A percentile compares a stretch with the other conserved stretches of the same genome.
Conservation (phyloP, 1,140 invertebrate genomes). For the Ceratina japonica region DNA sequence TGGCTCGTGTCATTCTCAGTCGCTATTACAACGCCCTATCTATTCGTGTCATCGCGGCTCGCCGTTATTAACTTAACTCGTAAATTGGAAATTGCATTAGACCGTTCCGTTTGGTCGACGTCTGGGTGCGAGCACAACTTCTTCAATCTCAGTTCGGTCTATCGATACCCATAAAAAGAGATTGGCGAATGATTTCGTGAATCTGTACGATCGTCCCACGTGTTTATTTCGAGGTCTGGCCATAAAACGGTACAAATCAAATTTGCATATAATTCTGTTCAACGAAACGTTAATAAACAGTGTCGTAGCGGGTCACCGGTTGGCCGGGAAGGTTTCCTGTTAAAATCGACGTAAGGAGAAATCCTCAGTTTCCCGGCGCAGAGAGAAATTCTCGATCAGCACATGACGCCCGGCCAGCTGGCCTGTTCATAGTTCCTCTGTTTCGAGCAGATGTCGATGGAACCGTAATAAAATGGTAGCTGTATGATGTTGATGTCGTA, state of each 20-base stretch:
- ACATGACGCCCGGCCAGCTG: conserved; percentile 67
- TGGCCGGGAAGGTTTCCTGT: too few relatives aligned
- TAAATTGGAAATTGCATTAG: neutral
- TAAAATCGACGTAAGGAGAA: neutral
- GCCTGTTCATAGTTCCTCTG: conserved; percentile 68
- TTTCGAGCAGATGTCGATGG: conserved; percentile 68
- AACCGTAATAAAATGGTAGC: conserved; percentile 63
- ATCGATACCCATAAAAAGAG: neutral
- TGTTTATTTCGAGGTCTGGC: too few relatives aligned
- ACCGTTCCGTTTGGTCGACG: neutral
- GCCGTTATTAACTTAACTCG: conserved; percentile 25
- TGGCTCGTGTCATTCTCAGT: conserved; percentile 34
- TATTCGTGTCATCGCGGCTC: conserved; percentile 27
- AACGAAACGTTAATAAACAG: too few relatives aligned
- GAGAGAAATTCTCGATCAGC: conserved; percentile 43
- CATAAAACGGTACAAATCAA: too few relatives aligned
- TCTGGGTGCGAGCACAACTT: neutral
- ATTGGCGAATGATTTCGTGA: neutral
- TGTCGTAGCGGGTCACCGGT: too few relatives aligned
- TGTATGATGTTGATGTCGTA: conserved; percentile 73
- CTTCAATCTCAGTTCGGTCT: neutral
- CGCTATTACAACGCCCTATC: conserved; percentile 14
- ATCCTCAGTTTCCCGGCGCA: neutral
- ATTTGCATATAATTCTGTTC: too few relatives aligned
- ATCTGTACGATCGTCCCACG: neutral